A percentile compares a stretch with the other conserved stretches of the same genome.
phyloP scores from a whole-genome alignment of 1,140 invertebrate species.

The Pararge aegeria region DNA sequence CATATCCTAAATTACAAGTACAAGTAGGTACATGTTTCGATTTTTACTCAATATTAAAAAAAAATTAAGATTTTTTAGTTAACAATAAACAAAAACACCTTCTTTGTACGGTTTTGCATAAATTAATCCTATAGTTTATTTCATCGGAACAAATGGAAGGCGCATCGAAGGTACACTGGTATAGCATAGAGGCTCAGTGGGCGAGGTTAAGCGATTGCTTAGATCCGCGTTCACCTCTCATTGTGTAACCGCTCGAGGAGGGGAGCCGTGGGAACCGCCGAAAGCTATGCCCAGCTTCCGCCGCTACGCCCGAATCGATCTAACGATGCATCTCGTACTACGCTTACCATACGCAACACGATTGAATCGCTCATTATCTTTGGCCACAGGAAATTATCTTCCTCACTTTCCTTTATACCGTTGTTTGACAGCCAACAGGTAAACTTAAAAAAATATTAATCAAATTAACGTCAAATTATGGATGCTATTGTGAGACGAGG shows the following conservation, averaged over 20 bases:
- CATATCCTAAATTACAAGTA: too few species aligned
- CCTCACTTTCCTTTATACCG: conserved; percentile 11
- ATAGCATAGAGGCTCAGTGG: conserved; percentile 63
- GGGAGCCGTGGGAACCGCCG: conserved; percentile 74
- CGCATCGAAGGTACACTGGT: conserved; percentile 47
- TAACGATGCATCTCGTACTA: conserved; percentile 70
- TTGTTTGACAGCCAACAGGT: conserved; percentile 2
- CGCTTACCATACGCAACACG: conserved; percentile 47
- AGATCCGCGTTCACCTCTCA: conserved; percentile 78
- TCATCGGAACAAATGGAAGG: conserved; percentile 21
- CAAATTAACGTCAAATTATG: conserved; percentile 4
- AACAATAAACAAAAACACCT: too few species aligned
- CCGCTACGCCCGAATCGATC: conserved; percentile 64
- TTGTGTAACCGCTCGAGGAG: conserved; percentile 65
- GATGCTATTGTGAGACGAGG: not conserved
- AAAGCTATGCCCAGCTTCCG: conserved; percentile 76
- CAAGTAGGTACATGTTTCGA: too few species aligned
- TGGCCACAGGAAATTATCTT: conserved; percentile 62
- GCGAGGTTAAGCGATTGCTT: conserved; percentile 78
- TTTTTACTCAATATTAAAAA: too few species aligned
- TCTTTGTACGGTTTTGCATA: not conserved
- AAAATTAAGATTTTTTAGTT: too few species aligned
- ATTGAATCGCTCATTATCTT: conserved; percentile 67
- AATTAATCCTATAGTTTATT: not conserved
- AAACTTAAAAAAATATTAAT: not conserved